Percentiles rank a stretch among this genome's conserved stretches.
These are phyloP conservation scores for Sminthopsis crassicaudata DNA, from an alignment of 2,113 vertebrate genomes.

Conservation along the genomic window DNA sequence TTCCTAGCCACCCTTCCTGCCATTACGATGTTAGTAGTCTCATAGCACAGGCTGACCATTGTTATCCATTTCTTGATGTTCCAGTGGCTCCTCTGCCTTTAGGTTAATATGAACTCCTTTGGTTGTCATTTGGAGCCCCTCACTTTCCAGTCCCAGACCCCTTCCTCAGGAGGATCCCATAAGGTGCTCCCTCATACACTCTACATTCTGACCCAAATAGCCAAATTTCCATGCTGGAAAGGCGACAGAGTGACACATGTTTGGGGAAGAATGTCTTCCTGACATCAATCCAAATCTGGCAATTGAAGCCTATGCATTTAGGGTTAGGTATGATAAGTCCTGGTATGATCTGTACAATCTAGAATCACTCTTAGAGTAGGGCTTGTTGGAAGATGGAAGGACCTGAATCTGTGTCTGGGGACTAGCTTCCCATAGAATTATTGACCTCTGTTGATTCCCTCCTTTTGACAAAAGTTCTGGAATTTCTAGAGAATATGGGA, in stretches of 20 bases:
- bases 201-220: background rate
- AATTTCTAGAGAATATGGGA: background rate
- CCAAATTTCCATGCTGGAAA: background rate
- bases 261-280: background rate
- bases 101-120: background rate
- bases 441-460: background rate
- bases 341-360: background rate
- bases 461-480: background rate
- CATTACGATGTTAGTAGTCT: background rate
- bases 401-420: background rate
- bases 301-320: background rate
- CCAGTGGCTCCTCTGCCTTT: background rate
- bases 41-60: background rate
- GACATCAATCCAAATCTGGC: background rate
- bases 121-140: background rate
- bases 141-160: background rate
- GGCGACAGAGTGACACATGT: background rate
- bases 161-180: background rate
- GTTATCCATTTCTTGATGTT: background rate
- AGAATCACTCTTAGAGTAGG: background rate
- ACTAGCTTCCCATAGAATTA: background rate
- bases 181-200: background rate
- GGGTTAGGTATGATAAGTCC: no score
- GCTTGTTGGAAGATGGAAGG: background rate
- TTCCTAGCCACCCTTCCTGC: background rate